phyloP scores from a whole-genome alignment of 2,113 vertebrate genomes.

The Abramis brama region DNA sequence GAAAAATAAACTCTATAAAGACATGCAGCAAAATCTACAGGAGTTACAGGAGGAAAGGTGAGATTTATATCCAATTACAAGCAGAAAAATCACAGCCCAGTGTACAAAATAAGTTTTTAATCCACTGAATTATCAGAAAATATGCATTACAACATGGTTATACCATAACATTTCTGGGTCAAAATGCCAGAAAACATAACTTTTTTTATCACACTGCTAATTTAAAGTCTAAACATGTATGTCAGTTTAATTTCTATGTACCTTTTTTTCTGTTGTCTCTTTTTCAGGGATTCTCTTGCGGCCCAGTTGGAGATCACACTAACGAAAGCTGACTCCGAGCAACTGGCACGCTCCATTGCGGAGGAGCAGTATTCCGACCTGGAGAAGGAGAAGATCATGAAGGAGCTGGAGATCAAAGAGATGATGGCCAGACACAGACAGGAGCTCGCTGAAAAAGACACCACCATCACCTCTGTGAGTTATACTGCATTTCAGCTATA shows the following conservation, averaged over 20 bases:
- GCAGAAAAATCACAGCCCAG: background rate
- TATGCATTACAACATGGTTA: background rate
- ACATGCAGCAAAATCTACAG: slow-evolving; percentile 90
- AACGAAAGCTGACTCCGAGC: slow-evolving; percentile 96
- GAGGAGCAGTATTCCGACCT: slow-evolving; percentile 98
- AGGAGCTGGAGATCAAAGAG: slow-evolving; percentile 98
- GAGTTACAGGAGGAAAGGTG: slow-evolving; percentile 96
- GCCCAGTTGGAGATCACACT: slow-evolving; percentile 96
- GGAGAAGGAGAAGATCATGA: slow-evolving; percentile 99
- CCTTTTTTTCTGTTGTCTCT: background rate
- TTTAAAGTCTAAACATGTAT: background rate
- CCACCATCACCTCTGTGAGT: slow-evolving; percentile 91
- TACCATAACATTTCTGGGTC: background rate
- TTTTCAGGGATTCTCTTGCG: slow-evolving; percentile 90
- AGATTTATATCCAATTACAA: background rate
- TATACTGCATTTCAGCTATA: background rate
- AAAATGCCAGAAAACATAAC: background rate
- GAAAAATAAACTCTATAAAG: slow-evolving; percentile 93
- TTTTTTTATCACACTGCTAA: background rate
- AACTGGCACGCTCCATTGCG: slow-evolving; percentile 95
- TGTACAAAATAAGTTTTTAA: background rate
- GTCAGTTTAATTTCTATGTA: background rate
- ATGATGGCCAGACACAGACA: slow-evolving; percentile 98
- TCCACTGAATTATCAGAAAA: background rate
- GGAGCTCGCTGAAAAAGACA: slow-evolving; percentile 92